These are phyloP conservation scores for Ageneiosus marmoratus DNA, from an alignment of 2,113 vertebrate species.

Conservation along the genomic window DNA sequence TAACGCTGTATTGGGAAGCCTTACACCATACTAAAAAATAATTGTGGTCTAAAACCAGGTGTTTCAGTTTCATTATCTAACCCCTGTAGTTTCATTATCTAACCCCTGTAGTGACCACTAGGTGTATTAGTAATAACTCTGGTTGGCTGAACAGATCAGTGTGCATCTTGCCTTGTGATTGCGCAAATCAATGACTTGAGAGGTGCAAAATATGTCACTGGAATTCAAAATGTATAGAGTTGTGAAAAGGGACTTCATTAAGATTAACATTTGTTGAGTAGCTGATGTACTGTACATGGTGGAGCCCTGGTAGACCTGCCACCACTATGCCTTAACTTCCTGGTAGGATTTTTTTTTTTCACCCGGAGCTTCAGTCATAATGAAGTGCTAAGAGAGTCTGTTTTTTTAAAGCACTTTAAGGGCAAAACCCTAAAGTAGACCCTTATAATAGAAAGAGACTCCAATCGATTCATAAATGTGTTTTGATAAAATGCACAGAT, in stretches of 20 bases:
- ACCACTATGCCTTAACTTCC: not conserved
- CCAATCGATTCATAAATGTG: constrained; percentile 48
- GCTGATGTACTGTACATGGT: not conserved
- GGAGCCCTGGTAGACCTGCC: not conserved
- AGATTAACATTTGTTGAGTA: not conserved
- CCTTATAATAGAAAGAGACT: constrained; percentile 2
- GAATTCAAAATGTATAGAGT: not conserved
- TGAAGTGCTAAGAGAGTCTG: constrained; percentile 6
- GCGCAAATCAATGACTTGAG: too few relatives aligned
- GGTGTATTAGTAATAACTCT: too few relatives aligned
- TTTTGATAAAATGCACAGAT: constrained; percentile 52
- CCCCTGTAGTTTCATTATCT: too few relatives aligned
- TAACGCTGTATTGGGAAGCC: too few relatives aligned
- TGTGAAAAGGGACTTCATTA: not conserved
- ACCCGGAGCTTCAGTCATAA: not conserved
- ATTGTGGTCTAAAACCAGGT: too few relatives aligned
- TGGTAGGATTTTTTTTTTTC: not conserved
- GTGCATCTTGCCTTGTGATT: too few relatives aligned
- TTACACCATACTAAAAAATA: too few relatives aligned
- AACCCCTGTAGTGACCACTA: too few relatives aligned
- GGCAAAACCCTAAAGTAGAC: constrained; percentile 31
- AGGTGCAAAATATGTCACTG: not conserved
- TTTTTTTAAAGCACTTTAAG: constrained; percentile 31
- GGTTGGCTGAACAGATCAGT: too few relatives aligned
- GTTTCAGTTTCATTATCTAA: too few relatives aligned